These are phyloP conservation scores for Clarias pachynema DNA, from an alignment of 2,797 vertebrate species.

Conservation along the genomic window DNA sequence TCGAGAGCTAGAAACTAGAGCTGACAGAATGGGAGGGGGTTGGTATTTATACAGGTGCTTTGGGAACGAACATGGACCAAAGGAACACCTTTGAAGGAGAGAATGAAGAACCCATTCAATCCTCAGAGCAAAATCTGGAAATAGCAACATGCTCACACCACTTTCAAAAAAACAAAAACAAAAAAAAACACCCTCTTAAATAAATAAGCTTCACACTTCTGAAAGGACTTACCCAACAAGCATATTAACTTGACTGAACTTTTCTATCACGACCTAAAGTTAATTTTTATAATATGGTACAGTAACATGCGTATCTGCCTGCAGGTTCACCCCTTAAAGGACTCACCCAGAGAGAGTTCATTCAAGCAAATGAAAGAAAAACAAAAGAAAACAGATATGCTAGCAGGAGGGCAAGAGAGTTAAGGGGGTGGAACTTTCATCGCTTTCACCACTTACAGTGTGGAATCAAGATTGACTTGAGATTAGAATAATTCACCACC, in stretches of 20 bases:
- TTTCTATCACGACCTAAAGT: not conserved
- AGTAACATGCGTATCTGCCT: constrained; percentile 10
- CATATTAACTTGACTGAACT: not conserved
- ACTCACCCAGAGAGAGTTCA: constrained; percentile 23
- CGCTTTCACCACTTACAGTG: constrained; percentile 17
- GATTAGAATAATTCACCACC: constrained; percentile 39
- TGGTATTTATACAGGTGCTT: constrained; percentile 56
- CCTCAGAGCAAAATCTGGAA: constrained; percentile 7
- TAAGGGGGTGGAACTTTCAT: constrained; percentile 3
- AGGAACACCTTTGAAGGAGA: constrained; percentile 41
- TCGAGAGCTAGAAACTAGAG: constrained; percentile 31
- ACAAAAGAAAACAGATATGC: constrained; percentile 36
- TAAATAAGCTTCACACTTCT: constrained; percentile 9
- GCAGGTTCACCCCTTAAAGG: constrained; percentile 8
- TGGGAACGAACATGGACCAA: constrained; percentile 17
- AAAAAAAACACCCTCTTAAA: not conserved
- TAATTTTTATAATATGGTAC: not conserved
- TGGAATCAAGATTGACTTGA: constrained; percentile 20
- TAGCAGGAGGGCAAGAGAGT: constrained; percentile 19
- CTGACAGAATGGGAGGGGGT: not conserved
- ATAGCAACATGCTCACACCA: not conserved
- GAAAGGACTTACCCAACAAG: not conserved
- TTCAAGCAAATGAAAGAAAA: constrained; percentile 47
- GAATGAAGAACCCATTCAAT: constrained; percentile 33
- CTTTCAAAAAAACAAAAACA: not conserved